Evolutionary conservation across 2,797 vertebrate genomes (phyloP).

Genomic region (Alfaro cultratus): DNA sequence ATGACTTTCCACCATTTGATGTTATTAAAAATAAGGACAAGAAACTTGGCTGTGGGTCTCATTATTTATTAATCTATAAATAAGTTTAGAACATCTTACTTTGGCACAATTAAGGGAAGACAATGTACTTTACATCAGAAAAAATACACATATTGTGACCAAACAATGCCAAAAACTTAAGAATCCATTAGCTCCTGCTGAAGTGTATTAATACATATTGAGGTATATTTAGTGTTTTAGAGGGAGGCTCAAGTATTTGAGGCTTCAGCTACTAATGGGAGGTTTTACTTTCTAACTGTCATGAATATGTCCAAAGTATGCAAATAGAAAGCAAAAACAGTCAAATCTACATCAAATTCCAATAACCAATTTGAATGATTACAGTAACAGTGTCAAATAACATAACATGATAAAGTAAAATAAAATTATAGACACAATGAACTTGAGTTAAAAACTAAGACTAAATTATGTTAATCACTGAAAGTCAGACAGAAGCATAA

Average conservation of each 20-base stretch:
- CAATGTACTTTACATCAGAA: not conserved
- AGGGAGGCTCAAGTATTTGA: not conserved
- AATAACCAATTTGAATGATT: not conserved
- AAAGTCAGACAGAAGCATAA: not conserved
- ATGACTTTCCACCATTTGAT: slow-evolving; percentile 65
- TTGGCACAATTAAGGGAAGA: not conserved
- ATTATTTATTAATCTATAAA: not conserved
- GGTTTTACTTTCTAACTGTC: not conserved
- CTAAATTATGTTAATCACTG: not conserved
- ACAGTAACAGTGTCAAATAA: not conserved
- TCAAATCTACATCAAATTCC: not conserved
- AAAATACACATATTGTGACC: not conserved
- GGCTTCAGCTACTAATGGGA: not conserved
- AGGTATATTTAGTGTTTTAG: not conserved
- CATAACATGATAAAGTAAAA: not conserved
- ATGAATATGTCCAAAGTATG: not conserved
- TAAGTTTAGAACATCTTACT: not conserved
- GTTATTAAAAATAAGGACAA: slow-evolving; percentile 33
- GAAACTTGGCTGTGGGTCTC: not conserved
- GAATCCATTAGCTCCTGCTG: not conserved
- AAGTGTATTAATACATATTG: not conserved
- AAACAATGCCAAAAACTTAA: not conserved
- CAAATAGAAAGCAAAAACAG: not conserved
- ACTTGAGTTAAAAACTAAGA: not conserved
- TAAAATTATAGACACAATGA: not conserved